Evolutionary conservation across 2,888 invertebrate genomes (phyloP).

Genomic region (Bibio marci): DNA sequence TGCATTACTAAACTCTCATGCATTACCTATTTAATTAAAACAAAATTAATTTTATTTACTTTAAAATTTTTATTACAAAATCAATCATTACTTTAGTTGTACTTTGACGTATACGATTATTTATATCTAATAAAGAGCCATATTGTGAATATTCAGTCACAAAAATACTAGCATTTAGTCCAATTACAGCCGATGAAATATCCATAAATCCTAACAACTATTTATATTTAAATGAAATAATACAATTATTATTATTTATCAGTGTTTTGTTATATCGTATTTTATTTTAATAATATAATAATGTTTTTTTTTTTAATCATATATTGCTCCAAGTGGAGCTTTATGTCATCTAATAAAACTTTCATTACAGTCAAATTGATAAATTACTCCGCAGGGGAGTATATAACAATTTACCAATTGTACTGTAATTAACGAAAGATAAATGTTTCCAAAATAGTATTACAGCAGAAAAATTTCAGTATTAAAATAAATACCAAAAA

Average conservation of each 20-base stretch:
- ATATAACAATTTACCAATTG: no score
- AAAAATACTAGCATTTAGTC: conserved; percentile 67
- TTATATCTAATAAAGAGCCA: conserved; percentile 71
- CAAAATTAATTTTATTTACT: neutral
- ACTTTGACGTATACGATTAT: conserved; percentile 55
- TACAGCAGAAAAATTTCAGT: no score
- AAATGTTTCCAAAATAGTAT: no score
- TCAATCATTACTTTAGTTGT: conserved; percentile 36
- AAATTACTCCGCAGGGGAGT: no score
- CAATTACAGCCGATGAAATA: conserved; percentile 59
- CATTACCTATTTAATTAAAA: conserved; percentile 30
- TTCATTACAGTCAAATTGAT: no score
- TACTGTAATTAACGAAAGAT: no score
- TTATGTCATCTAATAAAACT: no score
- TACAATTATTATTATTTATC: conserved; percentile 13
- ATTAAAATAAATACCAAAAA: no score
- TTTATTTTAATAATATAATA: neutral
- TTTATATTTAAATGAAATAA: conserved; percentile 19
- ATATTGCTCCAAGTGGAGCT: no score
- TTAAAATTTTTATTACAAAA: neutral
- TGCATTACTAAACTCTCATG: conserved; percentile 60
- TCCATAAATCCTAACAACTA: conserved; percentile 64
- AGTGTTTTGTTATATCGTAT: neutral
- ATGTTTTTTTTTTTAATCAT: no score
- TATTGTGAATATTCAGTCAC: conserved; percentile 68